A percentile compares a stretch with the other conserved stretches of the same genome.
Evolutionary conservation across 2,888 invertebrate genomes (phyloP).

Genomic region (Hofmannophila pseudospretella): DNA sequence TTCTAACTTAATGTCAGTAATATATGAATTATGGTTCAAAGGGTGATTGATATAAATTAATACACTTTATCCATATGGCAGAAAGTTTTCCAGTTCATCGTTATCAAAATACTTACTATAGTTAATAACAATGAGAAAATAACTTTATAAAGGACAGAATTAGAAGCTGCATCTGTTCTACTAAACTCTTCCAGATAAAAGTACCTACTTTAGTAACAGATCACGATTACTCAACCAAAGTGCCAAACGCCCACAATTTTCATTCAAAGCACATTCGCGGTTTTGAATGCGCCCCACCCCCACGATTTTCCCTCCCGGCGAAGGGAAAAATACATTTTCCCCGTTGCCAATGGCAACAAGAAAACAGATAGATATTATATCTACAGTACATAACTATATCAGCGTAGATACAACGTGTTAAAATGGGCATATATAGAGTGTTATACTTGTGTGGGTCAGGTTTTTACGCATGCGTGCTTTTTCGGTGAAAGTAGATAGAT

Average conservation of each 20-base stretch:
- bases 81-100: too few species aligned
- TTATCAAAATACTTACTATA: too few species aligned
- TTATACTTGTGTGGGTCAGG: conserved; percentile 58
- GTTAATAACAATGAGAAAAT: too few species aligned
- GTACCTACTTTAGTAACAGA: too few species aligned
- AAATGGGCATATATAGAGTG: conserved; percentile 54
- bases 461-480: conserved; percentile 75
- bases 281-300: conserved; percentile 29
- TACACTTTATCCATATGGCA: too few species aligned
- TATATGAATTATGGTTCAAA: too few species aligned
- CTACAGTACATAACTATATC: conserved; percentile 43
- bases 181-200: too few species aligned
- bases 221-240: conserved; percentile 3
- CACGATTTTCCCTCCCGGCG: conserved; percentile 19
- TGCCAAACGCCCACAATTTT: conserved; percentile 8
- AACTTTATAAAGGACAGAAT: too few species aligned
- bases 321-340: conserved; percentile 58
- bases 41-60: too few species aligned
- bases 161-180: too few species aligned
- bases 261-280: conserved; percentile 30
- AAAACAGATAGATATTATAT: conserved; percentile 61
- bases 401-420: conserved; percentile 35
- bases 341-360: conserved; percentile 62
- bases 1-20: too few species aligned
- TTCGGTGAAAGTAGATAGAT: conserved; percentile 67